Percentiles rank a stretch among this genome's conserved stretches.
phyloP scores from a whole-genome alignment of 2,888 invertebrate genomes.

The Aphodius sticticus region DNA sequence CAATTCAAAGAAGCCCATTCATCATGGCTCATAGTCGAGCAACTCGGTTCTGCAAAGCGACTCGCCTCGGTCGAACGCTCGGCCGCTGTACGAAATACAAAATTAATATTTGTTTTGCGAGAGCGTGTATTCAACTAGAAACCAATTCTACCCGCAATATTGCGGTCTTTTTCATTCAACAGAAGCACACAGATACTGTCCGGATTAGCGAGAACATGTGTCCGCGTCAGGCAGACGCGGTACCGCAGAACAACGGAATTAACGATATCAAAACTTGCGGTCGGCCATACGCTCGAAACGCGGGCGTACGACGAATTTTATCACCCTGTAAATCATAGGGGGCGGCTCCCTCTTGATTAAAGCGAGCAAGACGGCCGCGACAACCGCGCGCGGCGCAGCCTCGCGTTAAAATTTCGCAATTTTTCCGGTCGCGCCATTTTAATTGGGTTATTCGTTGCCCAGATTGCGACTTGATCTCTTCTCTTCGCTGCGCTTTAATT shows the following conservation, averaged over 20 bases:
- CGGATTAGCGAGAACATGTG: not conserved
- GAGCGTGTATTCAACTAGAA: not conserved
- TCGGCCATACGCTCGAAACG: not conserved
- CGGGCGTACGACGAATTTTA: not conserved
- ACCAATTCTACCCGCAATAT: not conserved
- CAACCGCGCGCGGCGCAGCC: not conserved
- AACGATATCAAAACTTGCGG: slow-evolving; percentile 4
- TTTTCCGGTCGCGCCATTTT: slow-evolving; percentile 4
- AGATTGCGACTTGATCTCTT: not conserved
- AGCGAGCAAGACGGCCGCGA: not conserved
- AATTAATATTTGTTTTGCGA: not conserved
- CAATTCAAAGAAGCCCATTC: not conserved
- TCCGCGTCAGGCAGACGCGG: not conserved
- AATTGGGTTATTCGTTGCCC: not conserved
- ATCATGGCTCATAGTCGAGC: not conserved
- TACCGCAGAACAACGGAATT: not conserved
- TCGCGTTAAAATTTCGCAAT: not conserved
- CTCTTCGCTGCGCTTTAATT: not conserved
- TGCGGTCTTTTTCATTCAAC: not conserved
- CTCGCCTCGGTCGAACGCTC: not conserved
- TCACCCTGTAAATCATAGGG: not conserved
- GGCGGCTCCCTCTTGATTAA: not conserved
- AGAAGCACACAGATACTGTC: not conserved
- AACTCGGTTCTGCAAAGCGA: not conserved
- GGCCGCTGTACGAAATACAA: not conserved